These are phyloP conservation scores for Macaria notata DNA, from an alignment of 2,888 invertebrate species.

Conservation along the genomic window DNA sequence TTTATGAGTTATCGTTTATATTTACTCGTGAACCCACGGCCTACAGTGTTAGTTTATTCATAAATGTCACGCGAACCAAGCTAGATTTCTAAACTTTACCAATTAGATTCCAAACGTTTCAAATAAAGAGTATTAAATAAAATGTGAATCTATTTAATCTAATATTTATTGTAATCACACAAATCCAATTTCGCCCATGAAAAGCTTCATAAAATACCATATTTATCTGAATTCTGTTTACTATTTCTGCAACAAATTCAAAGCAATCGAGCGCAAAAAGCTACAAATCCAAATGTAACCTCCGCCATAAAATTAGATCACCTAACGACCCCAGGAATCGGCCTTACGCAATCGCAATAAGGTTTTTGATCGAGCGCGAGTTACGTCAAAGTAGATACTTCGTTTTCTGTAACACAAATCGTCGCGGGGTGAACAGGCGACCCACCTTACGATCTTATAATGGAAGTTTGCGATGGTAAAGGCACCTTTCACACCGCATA, in stretches of 20 bases:
- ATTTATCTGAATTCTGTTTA: conserved; percentile 6
- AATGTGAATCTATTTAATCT: too few relatives aligned
- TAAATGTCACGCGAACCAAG: conserved; percentile 1
- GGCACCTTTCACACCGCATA: conserved; percentile 55
- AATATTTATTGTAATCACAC: too few relatives aligned
- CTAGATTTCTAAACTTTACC: background rate
- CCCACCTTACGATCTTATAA: conserved; percentile 53
- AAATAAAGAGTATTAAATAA: too few relatives aligned
- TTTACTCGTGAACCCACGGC: too few relatives aligned
- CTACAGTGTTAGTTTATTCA: conserved; percentile 1
- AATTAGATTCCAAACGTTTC: background rate
- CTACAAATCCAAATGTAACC: conserved; percentile 15
- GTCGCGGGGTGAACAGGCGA: conserved; percentile 41
- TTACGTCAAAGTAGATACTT: conserved; percentile 16
- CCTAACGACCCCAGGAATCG: conserved; percentile 9
- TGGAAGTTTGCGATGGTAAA: conserved; percentile 61
- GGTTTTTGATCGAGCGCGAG: conserved; percentile 19
- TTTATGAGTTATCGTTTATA: too few relatives aligned
- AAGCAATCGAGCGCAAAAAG: conserved; percentile 20
- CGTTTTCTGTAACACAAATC: conserved; percentile 36
- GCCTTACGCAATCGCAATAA: conserved; percentile 10
- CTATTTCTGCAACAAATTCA: conserved; percentile 11
- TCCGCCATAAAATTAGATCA: conserved; percentile 16
- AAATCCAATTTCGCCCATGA: too few relatives aligned
- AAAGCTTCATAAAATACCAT: too few relatives aligned